Evolutionary conservation across 1,140 invertebrate species (phyloP), one percentile per base, ranked within the genome.

Genomic region (Octopus sinensis): DNA sequence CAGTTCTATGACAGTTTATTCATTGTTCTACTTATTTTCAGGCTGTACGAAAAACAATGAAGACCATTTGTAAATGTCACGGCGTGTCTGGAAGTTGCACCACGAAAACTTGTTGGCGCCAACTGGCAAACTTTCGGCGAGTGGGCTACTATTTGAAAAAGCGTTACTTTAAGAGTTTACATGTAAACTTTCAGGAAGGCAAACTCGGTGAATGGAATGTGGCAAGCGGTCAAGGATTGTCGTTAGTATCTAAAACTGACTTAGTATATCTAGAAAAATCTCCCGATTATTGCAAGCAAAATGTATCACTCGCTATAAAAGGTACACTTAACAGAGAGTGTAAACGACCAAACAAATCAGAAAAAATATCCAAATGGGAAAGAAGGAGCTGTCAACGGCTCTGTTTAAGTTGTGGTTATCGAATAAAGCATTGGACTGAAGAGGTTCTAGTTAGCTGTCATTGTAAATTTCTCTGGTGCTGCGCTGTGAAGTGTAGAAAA

Each of bases 61-160:
- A 94, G 84, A 94, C 96, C n/a, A 96, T 94, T 5, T 98, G 96
- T 91, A 97, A 97, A 89, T 98, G 96, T 88, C 96, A 97, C 88
- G 96, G 96, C 4, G 95, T 97, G 4, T 97, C 95, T 0, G 93
- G 93, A 5, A 96, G 95, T 13, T 97, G 96, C 91, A 96, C 95
- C 83, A 92, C 96, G 80, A 95, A 96, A 84, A 97, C 96, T 0
- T 98, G 96, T 88, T 97, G 96, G 96, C 95, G 96, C 85, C 95
- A 96, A 88, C 92, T 97, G 76, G 93, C 95, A 52, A 93, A 94
- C 12, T 96, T 97, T 90, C 92, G 95, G 86, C 94, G 96, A 90
- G 94, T 97, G 79, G 96, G 96, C 82, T 95, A 96, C 88, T 94
- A 94, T 88, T 90, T 98, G 7, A 93, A 95, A 83, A 95, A 95